A percentile compares a stretch with the other conserved stretches of the same genome.
These are phyloP conservation scores for Phaonia tiefii DNA, from an alignment of 2,888 invertebrate genomes.

Conservation along the genomic window DNA sequence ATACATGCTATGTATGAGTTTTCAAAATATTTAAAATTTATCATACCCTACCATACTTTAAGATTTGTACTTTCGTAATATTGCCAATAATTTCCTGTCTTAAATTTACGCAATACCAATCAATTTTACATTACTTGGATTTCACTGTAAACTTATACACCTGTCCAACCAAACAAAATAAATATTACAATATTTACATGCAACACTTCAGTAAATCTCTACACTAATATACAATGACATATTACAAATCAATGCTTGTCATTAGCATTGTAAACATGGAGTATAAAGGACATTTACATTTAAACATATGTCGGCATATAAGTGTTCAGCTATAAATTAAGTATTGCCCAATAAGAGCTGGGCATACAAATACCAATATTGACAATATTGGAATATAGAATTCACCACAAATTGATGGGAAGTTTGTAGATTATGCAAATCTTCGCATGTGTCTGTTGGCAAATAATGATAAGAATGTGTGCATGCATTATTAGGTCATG, in stretches of 20 bases:
- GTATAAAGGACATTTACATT: slow-evolving; percentile 34
- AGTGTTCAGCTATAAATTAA: neutral
- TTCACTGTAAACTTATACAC: neutral
- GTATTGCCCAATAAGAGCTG: slow-evolving; percentile 16
- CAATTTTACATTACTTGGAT: neutral
- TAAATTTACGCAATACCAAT: too few species aligned
- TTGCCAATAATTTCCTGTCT: too few species aligned
- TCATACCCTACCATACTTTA: too few species aligned
- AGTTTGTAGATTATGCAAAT: slow-evolving; percentile 24
- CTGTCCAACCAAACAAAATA: slow-evolving; percentile 6
- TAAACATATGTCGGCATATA: neutral
- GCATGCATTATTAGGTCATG: too few species aligned
- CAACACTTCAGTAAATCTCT: slow-evolving; percentile 22
- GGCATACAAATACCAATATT: slow-evolving; percentile 14
- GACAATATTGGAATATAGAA: slow-evolving; percentile 30
- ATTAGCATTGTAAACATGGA: slow-evolving; percentile 57
- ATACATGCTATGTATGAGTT: too few species aligned
- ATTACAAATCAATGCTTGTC: slow-evolving; percentile 61
- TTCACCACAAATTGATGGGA: slow-evolving; percentile 36
- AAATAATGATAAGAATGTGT: neutral
- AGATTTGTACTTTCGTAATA: too few species aligned
- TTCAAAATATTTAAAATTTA: too few species aligned
- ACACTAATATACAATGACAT: slow-evolving; percentile 42
- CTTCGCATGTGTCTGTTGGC: slow-evolving; percentile 16
- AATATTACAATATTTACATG: slow-evolving; percentile 9